phyloP scores from a whole-genome alignment of 2,888 invertebrate genomes.

The Spodoptera exigua region DNA sequence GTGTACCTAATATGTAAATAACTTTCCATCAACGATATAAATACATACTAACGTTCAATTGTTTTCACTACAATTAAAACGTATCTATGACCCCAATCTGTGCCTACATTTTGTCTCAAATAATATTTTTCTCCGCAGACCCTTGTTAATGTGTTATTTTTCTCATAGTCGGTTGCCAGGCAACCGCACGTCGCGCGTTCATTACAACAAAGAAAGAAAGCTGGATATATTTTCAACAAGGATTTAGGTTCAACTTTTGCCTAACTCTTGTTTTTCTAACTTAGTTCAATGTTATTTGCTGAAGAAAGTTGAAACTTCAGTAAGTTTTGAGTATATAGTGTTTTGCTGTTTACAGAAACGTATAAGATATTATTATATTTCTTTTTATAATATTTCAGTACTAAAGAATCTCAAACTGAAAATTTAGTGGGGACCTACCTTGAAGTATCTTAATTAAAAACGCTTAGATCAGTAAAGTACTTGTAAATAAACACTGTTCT shows the following conservation, averaged over 20 bases:
- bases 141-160: conserved; percentile 43
- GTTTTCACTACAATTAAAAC: too few species aligned
- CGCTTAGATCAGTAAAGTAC: too few species aligned
- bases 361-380: too few species aligned
- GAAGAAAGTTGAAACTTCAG: neutral
- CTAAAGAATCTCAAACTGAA: too few species aligned
- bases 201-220: conserved; percentile 65
- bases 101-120: conserved; percentile 1
- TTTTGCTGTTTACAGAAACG: too few species aligned
- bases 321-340: neutral
- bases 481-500: conserved; percentile 1
- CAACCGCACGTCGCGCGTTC: conserved; percentile 69
- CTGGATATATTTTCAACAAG: conserved; percentile 30
- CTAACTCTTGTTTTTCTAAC: conserved; percentile 14
- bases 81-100: neutral
- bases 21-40: too few species aligned
- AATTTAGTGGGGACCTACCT: too few species aligned
- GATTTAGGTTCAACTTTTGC: conserved; percentile 20
- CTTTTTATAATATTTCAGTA: too few species aligned
- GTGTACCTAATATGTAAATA: too few species aligned
- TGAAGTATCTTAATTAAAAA: too few species aligned
- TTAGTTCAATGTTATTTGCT: neutral
- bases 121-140: conserved; percentile 6
- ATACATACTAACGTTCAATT: too few species aligned
- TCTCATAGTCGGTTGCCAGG: conserved; percentile 59